Evolutionary conservation across 2,888 invertebrate species (phyloP), one percentile per base, ranked within the genome.

Genomic region (Leptinotarsa juncta): DNA sequence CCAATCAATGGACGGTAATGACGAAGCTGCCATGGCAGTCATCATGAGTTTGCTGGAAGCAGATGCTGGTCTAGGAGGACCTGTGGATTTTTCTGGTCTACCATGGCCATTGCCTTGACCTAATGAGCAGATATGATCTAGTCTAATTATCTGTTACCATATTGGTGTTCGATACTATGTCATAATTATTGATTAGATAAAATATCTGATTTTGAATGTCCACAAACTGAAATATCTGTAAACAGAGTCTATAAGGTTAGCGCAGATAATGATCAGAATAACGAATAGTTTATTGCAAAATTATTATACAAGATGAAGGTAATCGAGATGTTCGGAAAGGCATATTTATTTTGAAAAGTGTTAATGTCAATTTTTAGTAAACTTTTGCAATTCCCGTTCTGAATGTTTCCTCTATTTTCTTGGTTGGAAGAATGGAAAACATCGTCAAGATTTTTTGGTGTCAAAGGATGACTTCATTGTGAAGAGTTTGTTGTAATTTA

Each of bases 1-100:
- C 62, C 82, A 85, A 4, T 88, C 90, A 0, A 90, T 91, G 62
- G 94, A 95, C 83, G 95, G 94, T 57, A 95, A 94, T 85, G 95
- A 96, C 82, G 96, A 96, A 85, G 96, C 96, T 3, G 95, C 96
- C 5, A 96, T 96, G 95, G 95, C 96, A 1, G 96, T 96, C 80
- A 95, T 96, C 81, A 96, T 96, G 96, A 96, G 95, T 86, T 90
- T 96, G 32, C 88, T 96, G 65, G 96, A 96, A 87, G 96, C 96
- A 0, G 96, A 96, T 86, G 96, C 96, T 0, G 96, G 96, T 0
- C 90, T 96, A 49, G 96, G 96, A 4, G 96, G 95, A 0, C 95
- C 95, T 0, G 94, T 96, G 53, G 96, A 96, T 89, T 95, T 95
- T 88, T 93, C 94, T 12, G 94, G 95, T 49, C 88, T 96, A 26